These are phyloP conservation scores for Campaea margaritaria DNA, from an alignment of 2,888 invertebrate genomes.

Conservation along the genomic window DNA sequence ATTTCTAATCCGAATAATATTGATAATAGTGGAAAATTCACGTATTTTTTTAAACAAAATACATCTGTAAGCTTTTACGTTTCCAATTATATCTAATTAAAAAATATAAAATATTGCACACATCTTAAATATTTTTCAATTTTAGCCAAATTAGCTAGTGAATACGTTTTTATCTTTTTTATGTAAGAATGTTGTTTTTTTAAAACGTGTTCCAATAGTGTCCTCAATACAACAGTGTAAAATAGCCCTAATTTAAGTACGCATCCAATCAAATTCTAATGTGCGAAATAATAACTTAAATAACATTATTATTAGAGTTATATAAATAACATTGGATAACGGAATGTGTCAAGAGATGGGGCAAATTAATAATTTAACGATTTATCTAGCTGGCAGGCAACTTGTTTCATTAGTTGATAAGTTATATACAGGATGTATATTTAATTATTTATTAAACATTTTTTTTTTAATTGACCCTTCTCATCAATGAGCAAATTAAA, in stretches of 20 bases:
- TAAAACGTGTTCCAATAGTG: too few species aligned
- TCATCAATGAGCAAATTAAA: not conserved
- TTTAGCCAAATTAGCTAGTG: too few species aligned
- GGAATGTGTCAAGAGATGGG: slow-evolving; percentile 57
- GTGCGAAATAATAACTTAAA: slow-evolving; percentile 37
- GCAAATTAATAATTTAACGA: slow-evolving; percentile 10
- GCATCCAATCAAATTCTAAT: slow-evolving; percentile 42
- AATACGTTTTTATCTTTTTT: too few species aligned
- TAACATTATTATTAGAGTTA: slow-evolving; percentile 32
- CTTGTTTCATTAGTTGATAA: not conserved
- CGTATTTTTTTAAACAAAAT: too few species aligned
- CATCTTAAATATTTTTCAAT: too few species aligned
- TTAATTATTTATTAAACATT: too few species aligned
- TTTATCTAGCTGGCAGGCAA: slow-evolving; percentile 6
- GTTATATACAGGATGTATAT: not conserved
- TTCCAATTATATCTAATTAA: too few species aligned
- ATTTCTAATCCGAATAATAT: too few species aligned
- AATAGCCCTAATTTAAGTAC: slow-evolving; percentile 51
- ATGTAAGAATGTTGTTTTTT: too few species aligned
- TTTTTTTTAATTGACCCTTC: not conserved
- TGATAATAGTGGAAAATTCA: too few species aligned
- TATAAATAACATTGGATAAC: slow-evolving; percentile 47
- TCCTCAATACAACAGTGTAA: slow-evolving; percentile 17
- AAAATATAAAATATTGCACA: too few species aligned
- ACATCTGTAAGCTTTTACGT: too few species aligned